Base-by-base conservation (phyloP, 2,113 vertebrate genomes). In the Centropus bengalensis region DNA sequence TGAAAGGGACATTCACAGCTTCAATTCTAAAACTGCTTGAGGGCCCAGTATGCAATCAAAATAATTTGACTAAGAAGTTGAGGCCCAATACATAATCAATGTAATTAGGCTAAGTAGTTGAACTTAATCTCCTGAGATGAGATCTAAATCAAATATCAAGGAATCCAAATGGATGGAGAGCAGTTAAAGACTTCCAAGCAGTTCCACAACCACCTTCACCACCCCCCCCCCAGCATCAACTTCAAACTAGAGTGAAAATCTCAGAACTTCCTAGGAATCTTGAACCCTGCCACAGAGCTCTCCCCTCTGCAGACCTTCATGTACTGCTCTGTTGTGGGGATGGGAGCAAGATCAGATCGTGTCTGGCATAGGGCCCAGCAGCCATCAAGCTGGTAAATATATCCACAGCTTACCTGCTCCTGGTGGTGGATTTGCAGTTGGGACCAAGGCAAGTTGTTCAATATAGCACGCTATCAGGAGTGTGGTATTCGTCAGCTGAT, bases 71-170 rank as follows among this genome's bases (percentile, higher is more conserved):
- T 58, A 83, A 77, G 36, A 77, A 28, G 33, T 75, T 84, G 28
- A 84, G 14, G 28, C 17, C 82, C 55, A 89, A 84, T 74, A 89
- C 20, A 59, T 67, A 67, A 91, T 52, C 85, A 80, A 76, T 80
- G 36, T 74, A 69, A 88, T 89, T 66, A 79, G 55, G 58, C 19
- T 58, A 30, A 91, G 52, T 86, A 75, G 20, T 14, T 89, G 42
- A 67, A 68, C 22, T 63, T 64, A 32, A 47, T 88, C 54, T 88
- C 52, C 82, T 47, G 40, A 92, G 20, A 71, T 30, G 30, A 91
- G 56, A 93, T 44, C 30, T 49, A n/a, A 95, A 91, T 94, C 21
- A 91, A 89, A 96, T 67, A 93, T 66, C 40, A 94, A 91, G 78
- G 38, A 91, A 40, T 84, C 66, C 88, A 80, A 94, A 89, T 10